phyloP scores from a whole-genome alignment of 53 echinoderm and acorn worm genomes.

The Crossaster papposus region DNA sequence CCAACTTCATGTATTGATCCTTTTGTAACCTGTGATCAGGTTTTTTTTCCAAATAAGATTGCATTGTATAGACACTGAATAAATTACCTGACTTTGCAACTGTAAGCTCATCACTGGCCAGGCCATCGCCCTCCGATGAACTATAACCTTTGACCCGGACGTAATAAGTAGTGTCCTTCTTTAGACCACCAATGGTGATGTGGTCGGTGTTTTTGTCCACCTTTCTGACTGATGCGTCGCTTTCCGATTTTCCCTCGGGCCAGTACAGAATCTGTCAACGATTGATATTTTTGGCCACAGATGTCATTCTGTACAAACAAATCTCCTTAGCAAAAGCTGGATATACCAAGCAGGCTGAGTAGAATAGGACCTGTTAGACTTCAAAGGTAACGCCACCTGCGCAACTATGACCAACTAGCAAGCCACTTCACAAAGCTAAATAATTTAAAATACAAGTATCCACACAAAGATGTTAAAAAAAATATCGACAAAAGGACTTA shows the following conservation, averaged over 20 bases:
- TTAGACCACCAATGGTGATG: neutral
- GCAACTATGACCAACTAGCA: too few species aligned
- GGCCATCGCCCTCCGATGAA: neutral
- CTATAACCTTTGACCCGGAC: neutral
- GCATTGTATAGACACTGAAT: too few species aligned
- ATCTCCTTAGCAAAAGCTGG: neutral
- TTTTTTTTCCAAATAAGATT: too few species aligned
- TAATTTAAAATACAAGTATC: too few species aligned
- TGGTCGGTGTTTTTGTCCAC: neutral
- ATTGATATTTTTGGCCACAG: neutral
- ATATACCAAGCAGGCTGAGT: too few species aligned
- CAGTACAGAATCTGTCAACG: neutral
- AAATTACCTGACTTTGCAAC: neutral
- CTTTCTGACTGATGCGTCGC: neutral
- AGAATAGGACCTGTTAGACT: too few species aligned
- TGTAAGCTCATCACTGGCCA: neutral
- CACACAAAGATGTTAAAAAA: too few species aligned
- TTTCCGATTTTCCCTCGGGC: neutral
- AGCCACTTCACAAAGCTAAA: too few species aligned
- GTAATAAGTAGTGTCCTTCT: neutral
- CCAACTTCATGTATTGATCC: too few species aligned
- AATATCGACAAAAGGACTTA: too few species aligned
- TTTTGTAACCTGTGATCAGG: too few species aligned
- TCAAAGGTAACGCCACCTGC: too few species aligned
- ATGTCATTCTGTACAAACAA: neutral